Base-by-base conservation (phyloP, 2,113 vertebrate species). In the Psittacara wagleri region DNA sequence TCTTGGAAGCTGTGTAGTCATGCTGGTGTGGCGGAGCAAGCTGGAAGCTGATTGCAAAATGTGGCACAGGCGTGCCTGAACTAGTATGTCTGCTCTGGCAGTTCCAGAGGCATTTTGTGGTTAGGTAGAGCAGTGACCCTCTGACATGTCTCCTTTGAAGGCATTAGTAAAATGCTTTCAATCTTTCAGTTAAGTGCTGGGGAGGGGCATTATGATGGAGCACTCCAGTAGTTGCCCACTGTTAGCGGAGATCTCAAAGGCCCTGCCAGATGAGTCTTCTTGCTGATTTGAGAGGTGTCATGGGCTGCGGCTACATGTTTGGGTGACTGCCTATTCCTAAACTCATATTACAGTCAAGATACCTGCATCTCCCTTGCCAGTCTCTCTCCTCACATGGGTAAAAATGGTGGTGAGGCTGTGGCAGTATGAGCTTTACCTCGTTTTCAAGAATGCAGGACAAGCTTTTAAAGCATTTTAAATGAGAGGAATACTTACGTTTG, bases 211-310 rank as follows among this genome's bases (percentile, higher is more conserved):
- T 33, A 25, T 3, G 7, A 19, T 54, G 25, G 11, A 48, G 24
- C 3, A 0, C 22, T 27, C 5, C 22, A 35, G 17, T 2, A 8
- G 1, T 39, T 54, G 25, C 51, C 23, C 43, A 0, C 19, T 19
- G 4, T 37, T 31, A 16, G 7, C 19, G 61, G 17, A 74, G 9
- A 7, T 61, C 35, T 67, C 55, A 31, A 41, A 75, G 39, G 44
- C 16, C 10, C 20, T 76, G 78, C 33, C 35, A 39, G n/a, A 19
- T 82, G 59, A 55, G 4, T 54, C n/a, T 80, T 59, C 25, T 88
- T 22, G 31, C 33, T 75, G 35, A 8, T 41, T 67, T 49, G 41
- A 67, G 28, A 70, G 41, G 23, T 48, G 49, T 7, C 29, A 9
- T n/a, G 31, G 64, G 37, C 49, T 67, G 25, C 33, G 18, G 33